These are phyloP conservation scores for Turritopsis rubra DNA, from an alignment of 30 jellyfish, hydroid and myxozoan species.

Conservation along the genomic window DNA sequence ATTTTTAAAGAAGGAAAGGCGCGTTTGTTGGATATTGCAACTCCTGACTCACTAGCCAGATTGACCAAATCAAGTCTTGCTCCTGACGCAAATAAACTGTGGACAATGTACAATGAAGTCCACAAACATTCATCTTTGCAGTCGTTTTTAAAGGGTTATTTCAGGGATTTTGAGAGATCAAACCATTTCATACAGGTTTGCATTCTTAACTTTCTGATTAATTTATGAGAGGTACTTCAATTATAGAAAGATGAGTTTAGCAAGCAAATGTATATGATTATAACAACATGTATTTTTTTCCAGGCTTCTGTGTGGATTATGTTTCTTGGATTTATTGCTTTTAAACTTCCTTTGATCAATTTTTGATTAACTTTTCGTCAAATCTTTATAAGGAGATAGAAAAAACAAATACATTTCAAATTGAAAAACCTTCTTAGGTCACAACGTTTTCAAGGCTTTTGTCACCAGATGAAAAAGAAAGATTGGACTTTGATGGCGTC, in stretches of 20 bases:
- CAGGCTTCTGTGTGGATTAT: too few species aligned
- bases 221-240: too few species aligned
- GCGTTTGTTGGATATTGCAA: conserved; percentile 35
- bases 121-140: conserved; percentile 34
- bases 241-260: too few species aligned
- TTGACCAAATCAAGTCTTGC: conserved; percentile 7
- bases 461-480: conserved; percentile 41
- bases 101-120: conserved; percentile 30
- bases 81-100: conserved; percentile 20
- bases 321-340: too few species aligned
- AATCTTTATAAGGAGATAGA: not conserved
- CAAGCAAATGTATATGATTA: too few species aligned
- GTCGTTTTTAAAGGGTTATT: not conserved
- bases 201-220: too few species aligned
- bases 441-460: conserved; percentile 64
- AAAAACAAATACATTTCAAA: not conserved
- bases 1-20: conserved; percentile 22
- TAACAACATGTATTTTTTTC: too few species aligned
- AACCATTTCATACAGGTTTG: not conserved
- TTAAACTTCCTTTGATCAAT: too few species aligned
- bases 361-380: too few species aligned
- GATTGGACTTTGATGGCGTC: conserved; percentile 12
- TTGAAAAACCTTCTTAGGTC: conserved; percentile 20
- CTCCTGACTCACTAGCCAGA: conserved; percentile 48
- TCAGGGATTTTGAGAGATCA: not conserved